These are phyloP conservation scores for Idaea biselata DNA, from an alignment of 2,888 invertebrate species.

Conservation along the genomic window DNA sequence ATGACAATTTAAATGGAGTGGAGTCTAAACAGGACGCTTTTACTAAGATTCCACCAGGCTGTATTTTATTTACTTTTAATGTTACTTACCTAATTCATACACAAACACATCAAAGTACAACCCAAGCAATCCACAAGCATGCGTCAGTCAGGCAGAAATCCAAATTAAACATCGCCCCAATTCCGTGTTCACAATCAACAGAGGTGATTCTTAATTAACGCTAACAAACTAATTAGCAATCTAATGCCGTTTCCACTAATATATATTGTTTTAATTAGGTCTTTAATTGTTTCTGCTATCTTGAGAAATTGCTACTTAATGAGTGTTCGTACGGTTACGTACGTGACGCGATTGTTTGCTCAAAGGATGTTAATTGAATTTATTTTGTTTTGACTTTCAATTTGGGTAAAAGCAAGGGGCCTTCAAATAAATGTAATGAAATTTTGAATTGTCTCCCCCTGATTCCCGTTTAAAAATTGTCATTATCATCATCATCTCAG, in stretches of 20 bases:
- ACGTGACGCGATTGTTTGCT: neutral
- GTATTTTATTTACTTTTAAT: too few species aligned
- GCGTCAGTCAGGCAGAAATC: neutral
- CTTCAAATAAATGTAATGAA: too few species aligned
- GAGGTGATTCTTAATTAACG: slow-evolving; percentile 51
- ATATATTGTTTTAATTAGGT: slow-evolving; percentile 24
- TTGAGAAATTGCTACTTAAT: slow-evolving; percentile 19
- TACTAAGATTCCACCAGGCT: too few species aligned
- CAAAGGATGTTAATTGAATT: neutral
- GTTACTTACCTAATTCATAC: neutral
- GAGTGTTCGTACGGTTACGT: slow-evolving; percentile 4
- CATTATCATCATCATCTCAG: too few species aligned
- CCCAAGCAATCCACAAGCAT: neutral
- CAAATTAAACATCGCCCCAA: slow-evolving; percentile 10
- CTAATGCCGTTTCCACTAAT: slow-evolving; percentile 24
- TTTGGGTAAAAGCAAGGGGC: too few species aligned
- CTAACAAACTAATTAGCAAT: slow-evolving; percentile 49
- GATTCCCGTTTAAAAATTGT: too few species aligned
- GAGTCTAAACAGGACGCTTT: too few species aligned
- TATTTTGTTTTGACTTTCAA: too few species aligned
- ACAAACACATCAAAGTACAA: neutral
- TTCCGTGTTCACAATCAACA: slow-evolving; percentile 20
- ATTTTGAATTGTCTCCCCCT: too few species aligned
- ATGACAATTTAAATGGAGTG: too few species aligned
- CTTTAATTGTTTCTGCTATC: slow-evolving; percentile 25